Evolutionary conservation across 2,888 invertebrate genomes (phyloP), one percentile per base, ranked within the genome.

Genomic region (Tyria jacobaeae): DNA sequence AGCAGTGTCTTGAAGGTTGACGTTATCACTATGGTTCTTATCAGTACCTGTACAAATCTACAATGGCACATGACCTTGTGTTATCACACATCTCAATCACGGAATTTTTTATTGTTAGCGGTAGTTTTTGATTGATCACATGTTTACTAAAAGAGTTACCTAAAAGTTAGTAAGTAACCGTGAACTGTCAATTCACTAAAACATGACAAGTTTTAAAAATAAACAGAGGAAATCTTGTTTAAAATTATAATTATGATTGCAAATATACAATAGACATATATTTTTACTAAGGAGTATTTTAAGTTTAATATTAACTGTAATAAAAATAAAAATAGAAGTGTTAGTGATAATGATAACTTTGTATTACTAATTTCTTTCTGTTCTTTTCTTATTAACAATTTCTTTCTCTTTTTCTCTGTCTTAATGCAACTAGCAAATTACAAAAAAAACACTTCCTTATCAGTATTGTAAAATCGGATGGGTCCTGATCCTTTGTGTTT

Each of bases 1-100:
- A 62, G 55, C 21, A 25, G 44, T 75, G 78, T 75, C 71, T 56
- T 39, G 84, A 89, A 90, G 89, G 89, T 61, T 81, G 78, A 50
- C 70, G 79, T 82, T 74, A 64, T 64, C 63, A 41, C 12, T 15
- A 15, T 47, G 12, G 0, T 31, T 62, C 73, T 83, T 88, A 88
- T 89, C 87, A 78, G 67, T 83, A 81, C 83, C 87, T 81, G 64
- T 60, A 41, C 25, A 57, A 66, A 71, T 79, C 71, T 76, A 63
- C 71, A 74, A 71, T 71, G 76, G 73, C 73, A 77, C 68, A 59
- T 57, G 71, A 64, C 77, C 70, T 75, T 76, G 78, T 65, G 21
- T 55, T 53, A 61, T 31, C 41, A 61, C 54, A 67, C 25, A 67
- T 73, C 72, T 75, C 65, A 48, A 44, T 39, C 17, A 49, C 49